Percentiles rank a stretch among this genome's conserved stretches.
These are phyloP conservation scores for Peromyscus aztecus DNA, from an alignment of 2,797 vertebrate genomes.

Conservation along the genomic window DNA sequence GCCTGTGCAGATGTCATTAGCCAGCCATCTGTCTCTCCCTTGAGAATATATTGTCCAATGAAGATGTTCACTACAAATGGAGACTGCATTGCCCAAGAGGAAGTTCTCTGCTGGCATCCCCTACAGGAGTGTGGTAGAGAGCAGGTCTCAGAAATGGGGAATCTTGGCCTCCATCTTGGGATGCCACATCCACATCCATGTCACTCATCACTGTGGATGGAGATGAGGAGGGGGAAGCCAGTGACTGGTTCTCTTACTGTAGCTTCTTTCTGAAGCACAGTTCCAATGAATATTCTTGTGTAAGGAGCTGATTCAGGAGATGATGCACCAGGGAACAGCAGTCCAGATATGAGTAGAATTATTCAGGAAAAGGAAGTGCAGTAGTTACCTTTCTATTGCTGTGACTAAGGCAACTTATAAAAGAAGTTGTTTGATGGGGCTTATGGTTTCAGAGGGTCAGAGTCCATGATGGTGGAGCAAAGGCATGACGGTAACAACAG, in stretches of 20 bases:
- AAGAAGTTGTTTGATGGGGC: neutral
- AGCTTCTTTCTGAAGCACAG: neutral
- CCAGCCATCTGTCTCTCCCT: neutral
- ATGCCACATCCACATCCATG: neutral
- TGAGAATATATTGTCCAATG: neutral
- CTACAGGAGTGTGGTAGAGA: neutral
- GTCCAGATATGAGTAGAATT: neutral
- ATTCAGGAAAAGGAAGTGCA: neutral
- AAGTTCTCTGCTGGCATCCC: neutral
- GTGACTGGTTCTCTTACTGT: neutral
- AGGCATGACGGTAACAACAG: neutral
- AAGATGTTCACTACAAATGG: neutral
- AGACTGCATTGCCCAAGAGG: neutral
- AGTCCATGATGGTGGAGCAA: neutral
- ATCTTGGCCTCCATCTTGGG: neutral
- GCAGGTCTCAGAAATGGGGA: neutral
- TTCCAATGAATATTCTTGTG: neutral
- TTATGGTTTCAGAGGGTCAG: neutral
- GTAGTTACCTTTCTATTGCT: neutral
- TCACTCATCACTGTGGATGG: neutral
- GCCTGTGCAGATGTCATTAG: neutral
- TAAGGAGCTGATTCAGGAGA: neutral
- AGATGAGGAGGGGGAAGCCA: neutral
- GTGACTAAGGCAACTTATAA: neutral
- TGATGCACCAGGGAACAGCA: neutral